These are phyloP conservation scores for Eulemur mongoz DNA, from an alignment of 2,797 vertebrate species.

Conservation along the genomic window DNA sequence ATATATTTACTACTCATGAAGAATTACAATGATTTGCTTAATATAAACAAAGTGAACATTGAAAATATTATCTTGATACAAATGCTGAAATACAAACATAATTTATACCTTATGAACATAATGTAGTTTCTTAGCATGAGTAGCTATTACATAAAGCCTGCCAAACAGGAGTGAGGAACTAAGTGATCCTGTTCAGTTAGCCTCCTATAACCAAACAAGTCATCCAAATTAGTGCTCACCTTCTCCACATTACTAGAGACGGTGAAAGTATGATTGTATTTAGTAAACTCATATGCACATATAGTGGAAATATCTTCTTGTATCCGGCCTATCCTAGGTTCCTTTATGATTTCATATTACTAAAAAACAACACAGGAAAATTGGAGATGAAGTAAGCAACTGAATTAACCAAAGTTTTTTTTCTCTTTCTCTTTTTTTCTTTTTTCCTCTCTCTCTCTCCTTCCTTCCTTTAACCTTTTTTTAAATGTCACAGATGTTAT, in stretches of 20 bases:
- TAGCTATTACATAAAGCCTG: neutral
- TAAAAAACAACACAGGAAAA: conserved; percentile 74
- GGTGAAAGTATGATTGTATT: neutral
- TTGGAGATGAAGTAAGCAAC: conserved; percentile 68
- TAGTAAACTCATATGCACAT: neutral
- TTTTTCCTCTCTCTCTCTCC: neutral
- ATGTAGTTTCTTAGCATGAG: neutral
- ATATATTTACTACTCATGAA: neutral
- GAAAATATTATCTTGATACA: neutral
- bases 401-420: neutral
- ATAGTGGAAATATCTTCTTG: conserved; percentile 31
- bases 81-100: neutral
- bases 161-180: neutral
- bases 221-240: neutral
- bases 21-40: neutral
- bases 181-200: neutral
- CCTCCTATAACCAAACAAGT: neutral
- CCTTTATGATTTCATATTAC: conserved; percentile 51
- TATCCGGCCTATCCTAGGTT: neutral
- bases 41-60: neutral
- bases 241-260: neutral
- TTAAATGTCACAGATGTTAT: conserved; percentile 80
- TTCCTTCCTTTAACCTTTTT: neutral
- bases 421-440: neutral
- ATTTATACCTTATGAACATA: neutral